Percentiles rank a stretch among this genome's conserved stretches.
Evolutionary conservation across 2,888 invertebrate genomes (phyloP).

Genomic region (Dryococelus australis): DNA sequence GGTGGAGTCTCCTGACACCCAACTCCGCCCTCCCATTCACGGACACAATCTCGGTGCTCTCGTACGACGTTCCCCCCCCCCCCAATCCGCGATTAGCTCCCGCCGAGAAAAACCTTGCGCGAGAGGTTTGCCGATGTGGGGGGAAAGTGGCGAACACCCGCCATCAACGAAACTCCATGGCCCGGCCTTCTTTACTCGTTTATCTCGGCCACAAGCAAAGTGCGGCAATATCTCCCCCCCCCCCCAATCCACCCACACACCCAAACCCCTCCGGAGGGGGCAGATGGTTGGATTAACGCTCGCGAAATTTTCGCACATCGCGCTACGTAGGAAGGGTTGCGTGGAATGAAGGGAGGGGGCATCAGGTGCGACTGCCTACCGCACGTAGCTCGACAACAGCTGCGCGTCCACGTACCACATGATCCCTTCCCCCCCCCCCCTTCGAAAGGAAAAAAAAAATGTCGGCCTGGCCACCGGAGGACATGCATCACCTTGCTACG

Average conservation of each 20-base stretch:
- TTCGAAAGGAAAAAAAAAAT: not conserved
- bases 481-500: not conserved
- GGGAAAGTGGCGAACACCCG: no score
- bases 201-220: not conserved
- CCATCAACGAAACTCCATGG: no score
- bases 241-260: no score
- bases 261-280: no score
- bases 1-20: not conserved
- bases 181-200: not conserved
- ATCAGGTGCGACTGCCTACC: not conserved
- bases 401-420: not conserved
- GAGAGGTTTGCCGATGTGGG: no score
- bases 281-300: not conserved
- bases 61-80: no score
- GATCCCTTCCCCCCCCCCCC: not conserved
- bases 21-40: not conserved
- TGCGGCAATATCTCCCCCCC: not conserved
- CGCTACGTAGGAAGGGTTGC: not conserved
- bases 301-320: not conserved
- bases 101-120: no score
- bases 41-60: not conserved
- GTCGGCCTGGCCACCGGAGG: not conserved
- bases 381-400: not conserved
- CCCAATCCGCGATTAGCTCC: no score
- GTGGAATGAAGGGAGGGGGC: not conserved